Evolutionary conservation across 2,113 vertebrate genomes (phyloP), one percentile per base, ranked within the genome.

Genomic region (Misgurnus mizolepis): DNA sequence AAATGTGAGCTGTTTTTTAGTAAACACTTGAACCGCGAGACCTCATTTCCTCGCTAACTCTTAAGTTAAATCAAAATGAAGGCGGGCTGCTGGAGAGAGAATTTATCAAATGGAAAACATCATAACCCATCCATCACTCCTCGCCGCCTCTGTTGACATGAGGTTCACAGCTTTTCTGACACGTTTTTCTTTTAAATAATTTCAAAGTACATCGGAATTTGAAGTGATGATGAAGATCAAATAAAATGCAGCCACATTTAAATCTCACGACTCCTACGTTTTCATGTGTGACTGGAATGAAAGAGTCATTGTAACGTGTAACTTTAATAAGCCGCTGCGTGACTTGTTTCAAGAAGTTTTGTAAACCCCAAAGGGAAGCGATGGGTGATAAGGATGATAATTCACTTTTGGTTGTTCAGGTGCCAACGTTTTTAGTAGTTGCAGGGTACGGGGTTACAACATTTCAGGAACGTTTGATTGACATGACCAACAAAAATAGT

Each of bases 1-100:
- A 56, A 68, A 60, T 72, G 27, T 67, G 61, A 53, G 76, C 76
- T 34, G 56, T 34, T 67, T 73, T 27, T 83, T 79, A 22, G 76
- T 67, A 64, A 79, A 75, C 76, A 55, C 69, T 83, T 56, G 27
- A 80, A 64, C 61, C 60, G 5, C n/a, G 50, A 27, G 45, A 55
- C 73, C 78, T 77, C 65, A 60, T 79, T 74, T 79, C 9, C 49
- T 47, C 67, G 53, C 67, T 49, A 67, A 62, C 50, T 60, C 66
- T 71, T 39, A 43, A 80, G 72, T 76, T 73, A 47, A 71, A 80
- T 65, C 72, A 72, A 39, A 65, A 40, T 65, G 12, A 66, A 41
- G 53, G 65, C 49, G 49, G 69, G 58, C 18, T 18, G 55, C 8
- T 55, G 27, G 64, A 60, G n/a, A 67, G 68, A 70, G 76, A 69